Conservation (phyloP, 2,113 vertebrate genomes). For the Salminus brasiliensis region DNA sequence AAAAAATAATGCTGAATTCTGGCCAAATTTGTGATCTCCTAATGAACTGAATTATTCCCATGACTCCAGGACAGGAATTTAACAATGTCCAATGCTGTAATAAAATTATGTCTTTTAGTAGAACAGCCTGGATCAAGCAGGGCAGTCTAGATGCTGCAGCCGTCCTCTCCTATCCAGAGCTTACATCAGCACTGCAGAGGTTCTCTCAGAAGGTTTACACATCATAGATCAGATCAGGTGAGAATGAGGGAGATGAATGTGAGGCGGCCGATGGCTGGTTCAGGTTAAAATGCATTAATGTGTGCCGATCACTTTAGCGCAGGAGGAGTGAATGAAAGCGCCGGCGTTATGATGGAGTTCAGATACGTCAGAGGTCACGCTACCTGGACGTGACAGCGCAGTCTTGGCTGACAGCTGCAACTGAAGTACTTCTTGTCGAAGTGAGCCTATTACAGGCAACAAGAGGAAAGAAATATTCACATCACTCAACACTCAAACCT, state of each 20-base stretch:
- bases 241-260: not conserved
- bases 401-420: slow-evolving; percentile 77
- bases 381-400: slow-evolving; percentile 73
- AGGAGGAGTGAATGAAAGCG: not conserved
- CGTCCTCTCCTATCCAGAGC: not conserved
- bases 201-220: too few species aligned
- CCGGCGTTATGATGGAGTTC: not conserved
- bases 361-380: slow-evolving; percentile 34
- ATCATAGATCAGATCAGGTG: too few species aligned
- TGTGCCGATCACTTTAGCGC: not conserved
- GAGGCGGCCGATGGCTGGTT: not conserved
- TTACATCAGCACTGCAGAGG: too few species aligned
- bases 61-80: not conserved
- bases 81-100: not conserved
- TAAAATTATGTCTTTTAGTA: not conserved
- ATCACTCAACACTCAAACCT: not conserved
- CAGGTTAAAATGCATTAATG: not conserved
- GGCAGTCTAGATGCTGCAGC: not conserved
- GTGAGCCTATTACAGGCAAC: slow-evolving; percentile 70
- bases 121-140: not conserved
- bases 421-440: slow-evolving; percentile 81
- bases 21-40: too few species aligned
- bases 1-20: too few species aligned
- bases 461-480: slow-evolving; percentile 21
- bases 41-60: too few species aligned